Evolutionary conservation across 2,113 vertebrate genomes (phyloP), one percentile per base, ranked within the genome.

Genomic region (Phainopepla nitens): DNA sequence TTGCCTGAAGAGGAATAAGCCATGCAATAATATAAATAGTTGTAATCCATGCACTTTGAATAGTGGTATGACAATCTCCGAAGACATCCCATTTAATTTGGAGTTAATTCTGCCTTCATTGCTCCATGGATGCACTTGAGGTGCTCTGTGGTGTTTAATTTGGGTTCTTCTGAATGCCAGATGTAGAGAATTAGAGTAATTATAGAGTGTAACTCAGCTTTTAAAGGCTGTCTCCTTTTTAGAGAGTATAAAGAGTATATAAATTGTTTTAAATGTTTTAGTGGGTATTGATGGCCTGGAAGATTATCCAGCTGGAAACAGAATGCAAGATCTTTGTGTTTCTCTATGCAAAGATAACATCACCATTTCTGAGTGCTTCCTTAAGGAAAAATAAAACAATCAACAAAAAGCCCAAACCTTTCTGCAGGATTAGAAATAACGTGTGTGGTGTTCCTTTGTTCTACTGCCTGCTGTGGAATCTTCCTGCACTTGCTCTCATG

Each of bases 61-160:
- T 82, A 56, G 57, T 82, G 58, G 83, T 73, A 82, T 21, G 20
- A 78, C 85, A 88, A 72, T 84, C 81, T 96, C 90, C 3, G 8
- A 97, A 96, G 94, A 84, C 1, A 2, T 91, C 61, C 82, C 68
- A 89, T 95, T 96, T 97, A 97, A 97, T 97, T 76, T 95, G 83
- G 87, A 94, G 89, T 93, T 97, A 96, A 97, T 97, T 96, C 95
- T 71, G 95, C 93, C 93, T 96, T 96, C 82, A 71, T 91, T 95
- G 91, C 90, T 90, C 87, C 8, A 23, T 80, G 86, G 90, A 95
- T 96, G 86, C 77, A 94, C 93, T 97, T 96, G 92, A 97, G 95
- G 90, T 93, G 65, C 92, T 96, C 65, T 72, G 87, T 96, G 86
- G 62, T 95, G 82, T 90, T 96, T 96, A 97, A 96, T 97, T 93